Percentiles rank a stretch among this genome's conserved stretches.
Conservation (phyloP, 2,113 vertebrate species). For the Tinamus guttatus region DNA sequence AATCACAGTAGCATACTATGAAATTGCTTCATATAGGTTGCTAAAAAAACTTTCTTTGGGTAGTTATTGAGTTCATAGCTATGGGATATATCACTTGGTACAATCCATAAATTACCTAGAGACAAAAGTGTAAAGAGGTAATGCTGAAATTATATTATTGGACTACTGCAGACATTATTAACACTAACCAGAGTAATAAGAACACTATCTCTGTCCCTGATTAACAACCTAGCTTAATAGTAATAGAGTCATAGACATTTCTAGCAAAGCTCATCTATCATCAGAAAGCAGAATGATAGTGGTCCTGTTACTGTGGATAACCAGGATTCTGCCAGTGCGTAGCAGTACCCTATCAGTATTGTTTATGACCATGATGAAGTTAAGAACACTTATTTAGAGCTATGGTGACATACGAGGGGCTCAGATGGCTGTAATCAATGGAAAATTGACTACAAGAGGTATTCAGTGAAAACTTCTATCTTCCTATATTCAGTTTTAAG, state of each 20-base stretch:
- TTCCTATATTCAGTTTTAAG: neutral
- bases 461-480: neutral
- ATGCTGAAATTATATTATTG: neutral
- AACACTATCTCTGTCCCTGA: neutral
- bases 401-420: neutral
- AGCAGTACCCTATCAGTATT: neutral
- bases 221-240: constrained; percentile 4
- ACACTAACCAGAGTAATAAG: neutral
- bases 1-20: neutral
- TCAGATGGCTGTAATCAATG: neutral
- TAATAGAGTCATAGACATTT: neutral
- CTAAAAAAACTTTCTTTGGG: neutral
- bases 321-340: neutral
- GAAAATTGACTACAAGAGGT: neutral
- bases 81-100: neutral
- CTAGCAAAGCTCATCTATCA: constrained; percentile 8
- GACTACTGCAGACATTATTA: constrained; percentile 21
- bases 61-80: neutral
- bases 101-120: constrained; percentile 33
- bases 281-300: neutral
- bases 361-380: neutral
- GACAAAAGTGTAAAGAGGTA: neutral
- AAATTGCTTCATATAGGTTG: neutral
- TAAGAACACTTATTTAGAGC: neutral
- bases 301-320: fast-evolving